These are phyloP conservation scores for Drosophila anceps DNA, from an alignment of 2,888 invertebrate genomes.

Conservation along the genomic window DNA sequence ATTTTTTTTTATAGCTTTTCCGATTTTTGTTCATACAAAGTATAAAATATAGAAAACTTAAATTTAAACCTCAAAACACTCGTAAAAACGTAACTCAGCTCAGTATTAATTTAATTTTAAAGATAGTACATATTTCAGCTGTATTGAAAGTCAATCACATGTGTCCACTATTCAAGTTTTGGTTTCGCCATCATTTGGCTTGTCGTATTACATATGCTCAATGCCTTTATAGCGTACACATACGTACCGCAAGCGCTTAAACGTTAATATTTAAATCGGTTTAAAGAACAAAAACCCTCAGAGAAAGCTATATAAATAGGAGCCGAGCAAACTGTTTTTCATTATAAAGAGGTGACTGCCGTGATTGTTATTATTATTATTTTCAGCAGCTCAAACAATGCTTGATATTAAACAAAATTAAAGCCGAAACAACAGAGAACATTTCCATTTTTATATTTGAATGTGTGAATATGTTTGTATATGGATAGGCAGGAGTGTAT, in stretches of 20 bases:
- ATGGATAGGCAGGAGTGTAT: constrained; percentile 15
- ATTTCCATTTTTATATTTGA: constrained; percentile 36
- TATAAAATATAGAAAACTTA: too few species aligned
- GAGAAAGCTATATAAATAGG: constrained; percentile 14
- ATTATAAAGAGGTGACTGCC: constrained; percentile 29
- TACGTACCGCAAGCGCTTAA: constrained; percentile 37
- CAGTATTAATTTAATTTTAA: too few species aligned
- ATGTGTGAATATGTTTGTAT: constrained; percentile 9
- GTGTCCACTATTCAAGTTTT: too few species aligned
- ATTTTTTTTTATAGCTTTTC: not conserved
- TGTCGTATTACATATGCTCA: not conserved
- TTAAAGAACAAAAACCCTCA: constrained; percentile 48
- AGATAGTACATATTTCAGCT: not conserved
- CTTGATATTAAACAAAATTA: constrained; percentile 74
- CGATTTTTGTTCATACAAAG: too few species aligned
- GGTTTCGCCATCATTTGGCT: not conserved
- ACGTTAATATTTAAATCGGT: constrained; percentile 56
- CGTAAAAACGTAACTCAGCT: too few species aligned
- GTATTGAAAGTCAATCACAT: not conserved
- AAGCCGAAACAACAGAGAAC: constrained; percentile 52
- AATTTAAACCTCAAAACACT: too few species aligned
- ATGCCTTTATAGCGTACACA: constrained; percentile 18
- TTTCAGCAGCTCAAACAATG: constrained; percentile 72
- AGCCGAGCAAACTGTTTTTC: constrained; percentile 29
- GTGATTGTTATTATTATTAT: constrained; percentile 62